A percentile compares a stretch with the other conserved stretches of the same genome.
These are phyloP conservation scores for Phalanger gymnotis DNA, from an alignment of 2,797 vertebrate genomes.

Conservation along the genomic window DNA sequence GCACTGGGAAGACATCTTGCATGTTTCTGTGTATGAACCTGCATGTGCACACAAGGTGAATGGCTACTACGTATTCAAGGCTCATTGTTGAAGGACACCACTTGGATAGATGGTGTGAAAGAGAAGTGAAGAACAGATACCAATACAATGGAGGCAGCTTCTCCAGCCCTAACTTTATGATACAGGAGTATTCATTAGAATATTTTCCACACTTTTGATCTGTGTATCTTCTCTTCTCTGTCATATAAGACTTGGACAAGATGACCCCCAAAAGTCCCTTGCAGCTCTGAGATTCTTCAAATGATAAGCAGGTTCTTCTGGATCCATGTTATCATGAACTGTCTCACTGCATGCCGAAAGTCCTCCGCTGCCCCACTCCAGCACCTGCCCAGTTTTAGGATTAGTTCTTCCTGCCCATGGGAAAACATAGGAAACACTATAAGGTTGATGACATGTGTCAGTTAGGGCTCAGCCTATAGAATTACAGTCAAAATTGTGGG, in stretches of 20 bases:
- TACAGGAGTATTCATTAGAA: not conserved
- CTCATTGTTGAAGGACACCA: not conserved
- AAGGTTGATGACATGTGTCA: not conserved
- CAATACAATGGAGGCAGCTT: not conserved
- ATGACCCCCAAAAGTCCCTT: not conserved
- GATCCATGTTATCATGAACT: not conserved
- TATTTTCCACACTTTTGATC: not conserved
- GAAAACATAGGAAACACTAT: not conserved
- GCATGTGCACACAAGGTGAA: not conserved
- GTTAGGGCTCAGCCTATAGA: not conserved
- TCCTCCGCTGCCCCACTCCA: not conserved
- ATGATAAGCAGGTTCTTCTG: not conserved
- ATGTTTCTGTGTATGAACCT: constrained; percentile 8
- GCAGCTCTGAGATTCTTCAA: not conserved
- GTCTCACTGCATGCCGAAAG: not conserved
- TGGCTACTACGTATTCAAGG: not conserved
- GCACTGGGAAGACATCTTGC: not conserved
- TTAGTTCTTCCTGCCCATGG: not conserved
- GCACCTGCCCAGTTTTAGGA: not conserved
- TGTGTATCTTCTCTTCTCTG: not conserved
- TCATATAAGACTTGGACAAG: not conserved
- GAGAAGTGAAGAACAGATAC: not conserved
- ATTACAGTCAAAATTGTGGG: not conserved
- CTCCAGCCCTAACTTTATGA: not conserved
- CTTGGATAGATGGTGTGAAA: not conserved